Percentiles rank a stretch among this genome's conserved stretches.
phyloP scores from a whole-genome alignment of 2,888 invertebrate genomes.

The Beris morrisii region DNA sequence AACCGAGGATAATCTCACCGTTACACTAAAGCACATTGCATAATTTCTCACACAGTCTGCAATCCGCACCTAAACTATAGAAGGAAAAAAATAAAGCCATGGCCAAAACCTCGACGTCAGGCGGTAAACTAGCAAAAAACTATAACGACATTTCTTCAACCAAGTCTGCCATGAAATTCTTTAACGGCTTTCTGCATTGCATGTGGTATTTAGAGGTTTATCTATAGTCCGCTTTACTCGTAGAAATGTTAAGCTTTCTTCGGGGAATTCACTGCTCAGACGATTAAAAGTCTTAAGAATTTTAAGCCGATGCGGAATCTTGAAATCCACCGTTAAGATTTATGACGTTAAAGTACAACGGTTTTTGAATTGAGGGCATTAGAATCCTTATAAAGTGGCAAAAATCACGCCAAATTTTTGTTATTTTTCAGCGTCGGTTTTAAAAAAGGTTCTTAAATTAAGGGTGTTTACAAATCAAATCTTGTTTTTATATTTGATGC shows the following conservation, averaged over 20 bases:
- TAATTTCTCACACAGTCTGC: not conserved
- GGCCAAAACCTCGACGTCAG: not conserved
- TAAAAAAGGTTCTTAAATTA: no score
- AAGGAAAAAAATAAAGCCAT: not conserved
- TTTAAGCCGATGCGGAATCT: slow-evolving; percentile 22
- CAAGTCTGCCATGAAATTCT: slow-evolving; percentile 35
- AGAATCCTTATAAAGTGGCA: no score
- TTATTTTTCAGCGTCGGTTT: no score
- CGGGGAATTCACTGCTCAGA: slow-evolving; percentile 26
- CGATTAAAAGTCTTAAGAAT: slow-evolving; percentile 23
- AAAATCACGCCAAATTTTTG: no score
- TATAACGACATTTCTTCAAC: slow-evolving; percentile 21
- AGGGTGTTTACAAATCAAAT: no score
- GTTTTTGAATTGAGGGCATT: no score
- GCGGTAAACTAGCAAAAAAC: slow-evolving; percentile 4
- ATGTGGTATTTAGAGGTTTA: no score
- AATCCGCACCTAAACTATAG: not conserved
- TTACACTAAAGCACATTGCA: not conserved
- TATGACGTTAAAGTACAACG: no score
- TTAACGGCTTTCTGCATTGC: slow-evolving; percentile 30
- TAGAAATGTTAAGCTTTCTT: not conserved
- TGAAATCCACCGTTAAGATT: slow-evolving; percentile 10
- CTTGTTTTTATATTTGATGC: no score
- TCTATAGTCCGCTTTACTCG: no score
- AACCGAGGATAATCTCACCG: slow-evolving; percentile 12